Evolutionary conservation across 2,797 vertebrate genomes (phyloP).

Genomic region (Aeoliscus strigatus): DNA sequence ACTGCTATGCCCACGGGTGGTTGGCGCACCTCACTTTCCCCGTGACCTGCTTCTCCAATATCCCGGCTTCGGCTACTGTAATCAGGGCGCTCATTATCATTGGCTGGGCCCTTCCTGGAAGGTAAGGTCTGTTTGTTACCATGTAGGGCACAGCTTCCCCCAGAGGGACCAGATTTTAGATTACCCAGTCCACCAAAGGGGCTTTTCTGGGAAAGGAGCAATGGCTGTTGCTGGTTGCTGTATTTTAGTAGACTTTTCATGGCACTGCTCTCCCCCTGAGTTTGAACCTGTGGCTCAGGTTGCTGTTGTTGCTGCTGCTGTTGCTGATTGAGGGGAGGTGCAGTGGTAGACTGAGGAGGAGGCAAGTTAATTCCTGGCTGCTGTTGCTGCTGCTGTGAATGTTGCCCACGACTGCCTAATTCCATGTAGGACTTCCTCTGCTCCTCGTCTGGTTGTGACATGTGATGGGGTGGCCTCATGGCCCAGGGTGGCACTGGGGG

Average conservation of each 20-base stretch:
- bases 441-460: conserved; percentile 80
- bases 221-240: conserved; percentile 86
- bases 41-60: conserved; percentile 68
- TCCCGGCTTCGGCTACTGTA: conserved; percentile 85
- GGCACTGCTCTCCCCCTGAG: conserved; percentile 85
- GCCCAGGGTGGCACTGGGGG: conserved; percentile 75
- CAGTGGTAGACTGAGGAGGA: conserved; percentile 64
- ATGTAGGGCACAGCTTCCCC: conserved; percentile 85
- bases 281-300: conserved; percentile 62
- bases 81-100: conserved; percentile 82
- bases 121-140: conserved; percentile 75
- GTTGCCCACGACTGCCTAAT: conserved; percentile 73
- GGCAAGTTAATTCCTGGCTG: conserved; percentile 62
- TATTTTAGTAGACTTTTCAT: conserved; percentile 96
- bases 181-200: conserved; percentile 84
- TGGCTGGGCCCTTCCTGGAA: conserved; percentile 73
- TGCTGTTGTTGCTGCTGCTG: conserved; percentile 70
- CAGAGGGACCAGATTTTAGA: conserved; percentile 84
- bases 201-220: conserved; percentile 85
- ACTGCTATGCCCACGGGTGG: conserved; percentile 94
- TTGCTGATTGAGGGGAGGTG: conserved; percentile 61
- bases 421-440: conserved; percentile 85
- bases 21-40: conserved; percentile 89
- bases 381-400: conserved; percentile 58
- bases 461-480: conserved; percentile 74